A percentile compares a stretch with the other conserved stretches of the same genome.
These are phyloP conservation scores for Pseudoips prasinana DNA, from an alignment of 2,888 invertebrate genomes.

Conservation along the genomic window DNA sequence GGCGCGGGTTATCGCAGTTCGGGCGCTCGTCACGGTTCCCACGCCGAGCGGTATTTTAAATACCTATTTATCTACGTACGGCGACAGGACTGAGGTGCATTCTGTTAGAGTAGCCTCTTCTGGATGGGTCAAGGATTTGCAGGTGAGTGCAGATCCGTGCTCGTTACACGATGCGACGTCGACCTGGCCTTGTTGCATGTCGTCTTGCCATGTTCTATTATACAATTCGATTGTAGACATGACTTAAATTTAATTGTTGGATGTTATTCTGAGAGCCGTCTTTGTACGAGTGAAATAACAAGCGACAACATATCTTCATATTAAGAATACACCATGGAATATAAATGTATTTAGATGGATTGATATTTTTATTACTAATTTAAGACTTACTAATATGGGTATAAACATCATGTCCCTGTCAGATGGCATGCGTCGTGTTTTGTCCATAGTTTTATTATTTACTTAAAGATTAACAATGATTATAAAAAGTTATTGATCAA, in stretches of 20 bases:
- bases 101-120: slow-evolving; percentile 77
- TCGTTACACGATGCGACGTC: slow-evolving; percentile 46
- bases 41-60: slow-evolving; percentile 78
- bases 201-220: slow-evolving; percentile 66
- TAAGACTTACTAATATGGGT: too few species aligned
- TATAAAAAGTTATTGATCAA: too few species aligned
- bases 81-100: slow-evolving; percentile 75
- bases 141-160: slow-evolving; percentile 74
- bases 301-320: too few species aligned
- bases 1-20: slow-evolving; percentile 58
- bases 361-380: too few species aligned
- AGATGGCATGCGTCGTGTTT: too few species aligned
- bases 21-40: slow-evolving; percentile 76
- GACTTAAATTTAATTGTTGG: slow-evolving; percentile 33
- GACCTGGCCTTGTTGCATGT: slow-evolving; percentile 72
- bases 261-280: slow-evolving; percentile 18
- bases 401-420: too few species aligned
- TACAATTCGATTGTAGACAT: slow-evolving; percentile 48
- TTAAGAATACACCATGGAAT: too few species aligned
- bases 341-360: too few species aligned
- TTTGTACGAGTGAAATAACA: slow-evolving; percentile 9
- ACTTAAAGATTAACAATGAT: too few species aligned
- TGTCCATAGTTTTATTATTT: too few species aligned
- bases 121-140: slow-evolving; percentile 80
- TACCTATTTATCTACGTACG: slow-evolving; percentile 75